Percentiles rank a stretch among this genome's conserved stretches.
Conservation (phyloP, 2,888 invertebrate species). For the Hipparchia sbordonii region DNA sequence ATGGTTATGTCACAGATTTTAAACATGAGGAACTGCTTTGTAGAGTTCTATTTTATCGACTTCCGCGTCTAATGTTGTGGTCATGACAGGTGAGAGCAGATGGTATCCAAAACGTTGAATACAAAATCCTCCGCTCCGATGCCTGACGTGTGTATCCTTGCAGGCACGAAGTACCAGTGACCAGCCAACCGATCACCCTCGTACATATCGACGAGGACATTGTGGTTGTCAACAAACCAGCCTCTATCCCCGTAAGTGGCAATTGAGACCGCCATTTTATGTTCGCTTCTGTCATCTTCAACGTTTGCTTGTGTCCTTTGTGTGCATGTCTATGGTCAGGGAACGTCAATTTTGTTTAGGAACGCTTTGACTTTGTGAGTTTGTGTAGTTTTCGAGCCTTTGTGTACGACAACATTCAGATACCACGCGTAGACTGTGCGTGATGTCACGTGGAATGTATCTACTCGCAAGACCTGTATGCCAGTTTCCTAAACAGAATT, state of each 20-base stretch:
- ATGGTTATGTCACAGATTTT: not conserved
- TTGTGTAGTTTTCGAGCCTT: not conserved
- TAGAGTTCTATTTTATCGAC: not conserved
- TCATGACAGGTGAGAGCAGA: constrained; percentile 11
- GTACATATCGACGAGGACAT: constrained; percentile 99
- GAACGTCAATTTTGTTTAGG: constrained; percentile 12
- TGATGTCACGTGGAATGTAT: no score
- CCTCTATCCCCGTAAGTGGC: constrained; percentile 99
- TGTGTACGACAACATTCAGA: not conserved
- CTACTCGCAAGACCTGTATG: not conserved
- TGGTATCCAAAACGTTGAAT: constrained; percentile 26
- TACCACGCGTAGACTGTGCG: no score
- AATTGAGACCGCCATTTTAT: constrained; percentile 89
- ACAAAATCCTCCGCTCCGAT: constrained; percentile 37
- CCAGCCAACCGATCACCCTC: constrained; percentile 97
- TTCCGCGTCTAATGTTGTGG: not conserved
- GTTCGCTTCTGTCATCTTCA: constrained; percentile 89
- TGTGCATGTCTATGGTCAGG: constrained; percentile 30
- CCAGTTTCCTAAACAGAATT: constrained; percentile 6
- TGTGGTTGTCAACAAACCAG: constrained; percentile 99
- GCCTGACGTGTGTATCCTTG: constrained; percentile 81
- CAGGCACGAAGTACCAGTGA: constrained; percentile 99
- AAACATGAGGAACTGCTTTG: not conserved
- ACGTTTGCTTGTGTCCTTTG: constrained; percentile 44
- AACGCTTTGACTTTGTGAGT: constrained; percentile 8